Evolutionary conservation across 2,113 vertebrate species (phyloP), one percentile per base, ranked within the genome.

Genomic region (Clinocottus analis): DNA sequence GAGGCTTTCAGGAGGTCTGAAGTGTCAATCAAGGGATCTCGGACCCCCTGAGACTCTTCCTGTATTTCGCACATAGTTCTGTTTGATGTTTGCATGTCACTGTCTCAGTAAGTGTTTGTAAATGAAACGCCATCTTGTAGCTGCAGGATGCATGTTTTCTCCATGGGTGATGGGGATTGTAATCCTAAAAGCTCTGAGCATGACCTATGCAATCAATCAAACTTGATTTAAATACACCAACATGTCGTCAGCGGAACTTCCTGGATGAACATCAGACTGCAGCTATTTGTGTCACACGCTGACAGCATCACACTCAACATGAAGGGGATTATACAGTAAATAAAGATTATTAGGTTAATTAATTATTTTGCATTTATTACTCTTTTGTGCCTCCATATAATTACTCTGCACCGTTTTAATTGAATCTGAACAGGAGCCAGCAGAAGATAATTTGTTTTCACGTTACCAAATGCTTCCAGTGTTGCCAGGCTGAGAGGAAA

Each of bases 281-380:
- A 60, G 27, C 55, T 56, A 70, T 85, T 85, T 72, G 13, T 94
- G 94, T 94, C 86, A 61, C 69, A 93, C 91, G 92, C 93, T 96
- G 94, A 96, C 96, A 93, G 95, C 95, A 96, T 96, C 94, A 94
- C 94, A 93, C 92, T 95, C 95, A 96, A 96, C 95, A 84, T 94
- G 93, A 95, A 94, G 93, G 25, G 93, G 93, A 93, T 94, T 91
- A 93, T 96, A 96, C 69, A 83, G 74, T 86, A 88, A 97, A 99
- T 97, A 97, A 97, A 96, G 95, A 98, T 96, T 96, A 98, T 97
- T 97, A 96, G 96, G 95, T 96, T 96, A 97, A 98, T 98, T 95
- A 95, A 97, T 98, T 96, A 97, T 97, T 98, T 97, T 97, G 94
- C 96, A 97, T 97, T 96, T 97, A 97, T 98, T 96, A 96, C 96